Evolutionary conservation across 2,888 invertebrate genomes (phyloP).

Genomic region (Chloromyia formosa): DNA sequence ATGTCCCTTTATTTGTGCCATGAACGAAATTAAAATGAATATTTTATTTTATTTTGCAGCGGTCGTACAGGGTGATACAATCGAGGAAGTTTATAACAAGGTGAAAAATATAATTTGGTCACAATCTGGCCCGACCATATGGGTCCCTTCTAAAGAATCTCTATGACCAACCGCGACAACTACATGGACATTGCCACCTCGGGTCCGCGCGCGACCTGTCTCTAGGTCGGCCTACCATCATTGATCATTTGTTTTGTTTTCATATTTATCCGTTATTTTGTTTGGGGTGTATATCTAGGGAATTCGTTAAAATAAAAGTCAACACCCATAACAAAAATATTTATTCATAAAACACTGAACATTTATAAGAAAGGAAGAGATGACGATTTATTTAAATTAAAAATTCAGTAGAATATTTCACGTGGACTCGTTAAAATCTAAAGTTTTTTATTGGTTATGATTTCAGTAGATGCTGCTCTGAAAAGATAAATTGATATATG

Average conservation of each 20-base stretch:
- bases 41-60: conserved; percentile 67
- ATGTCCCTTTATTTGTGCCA: no score
- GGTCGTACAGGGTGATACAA: conserved; percentile 95
- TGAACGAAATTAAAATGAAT: no score
- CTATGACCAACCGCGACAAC: conserved; percentile 78
- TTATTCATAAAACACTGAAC: conserved; percentile 11
- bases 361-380: neutral
- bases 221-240: conserved; percentile 59
- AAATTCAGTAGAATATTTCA: no score
- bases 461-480: no score
- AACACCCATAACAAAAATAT: conserved; percentile 20
- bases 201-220: conserved; percentile 65
- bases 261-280: conserved; percentile 22
- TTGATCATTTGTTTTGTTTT: conserved; percentile 45
- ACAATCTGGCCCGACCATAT: conserved; percentile 95
- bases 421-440: no score
- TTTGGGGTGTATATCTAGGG: conserved; percentile 18
- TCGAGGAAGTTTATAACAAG: conserved; percentile 95
- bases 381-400: no score
- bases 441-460: no score
- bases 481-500: no score
- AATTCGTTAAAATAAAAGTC: conserved; percentile 1
- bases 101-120: conserved; percentile 94
- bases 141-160: conserved; percentile 97
- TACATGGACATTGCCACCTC: conserved; percentile 69